Evolutionary conservation across 2,888 invertebrate species (phyloP), one percentile per base, ranked within the genome.

Genomic region (Caenorhabditis sp.): DNA sequence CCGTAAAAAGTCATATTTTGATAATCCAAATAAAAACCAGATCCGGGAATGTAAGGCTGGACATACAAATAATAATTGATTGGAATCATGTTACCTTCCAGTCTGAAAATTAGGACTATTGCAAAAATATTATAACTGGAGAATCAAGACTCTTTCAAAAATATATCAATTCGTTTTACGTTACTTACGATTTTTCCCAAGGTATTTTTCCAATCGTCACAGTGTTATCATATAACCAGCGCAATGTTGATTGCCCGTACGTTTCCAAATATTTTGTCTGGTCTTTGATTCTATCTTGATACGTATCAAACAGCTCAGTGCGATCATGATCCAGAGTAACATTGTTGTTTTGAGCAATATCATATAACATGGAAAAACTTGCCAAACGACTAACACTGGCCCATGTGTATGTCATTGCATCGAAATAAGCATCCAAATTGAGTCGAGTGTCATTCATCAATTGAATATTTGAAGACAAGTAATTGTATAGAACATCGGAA

Each of bases 331-430:
- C 17, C 17, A 43, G 12, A 17, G 36, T 61, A n/a, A 67, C 43
- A 43, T 43, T 43, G 14, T 14, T 43, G 12, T 17, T 14, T 43
- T 43, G 14, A 43, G 43, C 43, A 5, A 43, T 10, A 7, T 43
- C 3, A 43, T 10, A 17, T 14, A 43, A 43, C 14, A 10, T 5
- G 14, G 10, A 3, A 14, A 43, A 43, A 17, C 17, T 10, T 10
- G 12, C 43, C 2, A 3, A 2, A 3, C 73, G 61, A 0, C 2
- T 2, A 25, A 65, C 59, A 25, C 38, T 65, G 21, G 63, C 23
- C 75, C 75, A 75, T 17, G 67, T 74, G 53, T 69, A 77, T 8
- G 77, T 74, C 74, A 77, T 74, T 21, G 77, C 62, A 54, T 71
- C 63, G 2, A 77, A 64, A 49, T 71, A 77, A 0, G 66, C 67